Percentiles rank a stretch among this genome's conserved stretches.
Conservation (phyloP, 2,888 invertebrate species). For the Metalampra italica region DNA sequence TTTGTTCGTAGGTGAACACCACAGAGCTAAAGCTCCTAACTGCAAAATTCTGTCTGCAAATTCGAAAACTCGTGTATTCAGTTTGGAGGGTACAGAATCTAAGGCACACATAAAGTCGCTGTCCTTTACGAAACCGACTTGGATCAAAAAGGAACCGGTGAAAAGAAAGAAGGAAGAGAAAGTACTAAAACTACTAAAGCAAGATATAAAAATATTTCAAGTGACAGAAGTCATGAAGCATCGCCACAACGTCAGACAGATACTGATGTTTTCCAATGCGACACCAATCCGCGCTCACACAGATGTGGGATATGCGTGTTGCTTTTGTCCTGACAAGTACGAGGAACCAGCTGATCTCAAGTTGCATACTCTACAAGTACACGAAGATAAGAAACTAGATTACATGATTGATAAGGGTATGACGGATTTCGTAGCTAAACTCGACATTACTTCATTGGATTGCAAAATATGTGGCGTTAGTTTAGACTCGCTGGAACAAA, state of each 20-base stretch:
- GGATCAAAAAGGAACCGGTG: background rate
- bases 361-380: slow-evolving; percentile 32
- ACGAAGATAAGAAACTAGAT: slow-evolving; percentile 12
- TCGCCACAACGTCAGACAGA: slow-evolving; percentile 13
- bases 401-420: background rate
- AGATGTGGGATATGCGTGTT: slow-evolving; percentile 38
- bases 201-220: background rate
- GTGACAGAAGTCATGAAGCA: background rate
- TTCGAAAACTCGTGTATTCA: too few relatives aligned
- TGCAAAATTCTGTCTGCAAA: too few relatives aligned
- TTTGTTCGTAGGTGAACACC: background rate
- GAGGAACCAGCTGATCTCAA: slow-evolving; percentile 35
- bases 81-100: background rate
- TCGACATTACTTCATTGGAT: slow-evolving; percentile 37
- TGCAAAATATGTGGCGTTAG: slow-evolving; percentile 10
- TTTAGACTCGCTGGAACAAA: slow-evolving; percentile 6
- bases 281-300: slow-evolving; percentile 29
- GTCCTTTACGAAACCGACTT: too few relatives aligned
- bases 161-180: background rate
- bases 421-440: slow-evolving; percentile 24
- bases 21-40: background rate
- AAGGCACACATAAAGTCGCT: too few relatives aligned
- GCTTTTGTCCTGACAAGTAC: slow-evolving; percentile 34
- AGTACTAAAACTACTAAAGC: background rate
- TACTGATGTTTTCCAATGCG: slow-evolving; percentile 42